Evolutionary conservation across 2,113 vertebrate species (phyloP), one percentile per base, ranked within the genome.

Genomic region (Leucoraja erinaceus): DNA sequence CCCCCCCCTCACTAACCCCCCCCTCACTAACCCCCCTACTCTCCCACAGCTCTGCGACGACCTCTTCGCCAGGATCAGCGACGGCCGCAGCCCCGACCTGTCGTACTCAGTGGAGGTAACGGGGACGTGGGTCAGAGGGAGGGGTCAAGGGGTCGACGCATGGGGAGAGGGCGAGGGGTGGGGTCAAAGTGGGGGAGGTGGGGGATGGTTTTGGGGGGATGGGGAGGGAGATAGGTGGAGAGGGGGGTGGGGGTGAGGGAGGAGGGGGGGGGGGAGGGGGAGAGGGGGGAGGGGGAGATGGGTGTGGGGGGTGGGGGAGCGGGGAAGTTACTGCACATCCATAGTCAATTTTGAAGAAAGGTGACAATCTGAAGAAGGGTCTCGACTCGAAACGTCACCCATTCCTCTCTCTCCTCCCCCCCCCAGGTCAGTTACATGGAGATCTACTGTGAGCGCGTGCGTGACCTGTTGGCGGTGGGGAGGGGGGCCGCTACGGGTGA

Each of bases 31-130:
- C 10, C 77, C 77, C 16, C 10, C n/a, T 47, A 33, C 18, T 11
- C 47, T 12, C 93, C 77, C 14, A 14, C 93, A 98, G 98, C 96
- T 98, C 93, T 98, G 98, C 5, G 77, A 79, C 18, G 77, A 79
- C 5, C 77, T 79, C 31, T 79, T 79, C 77, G 2, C 33, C 77
- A 79, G 77, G 18, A 79, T 79, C 31, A 6, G 6, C 4, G 10
- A 38, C 0, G 47, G 38, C 16, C 14, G 38, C 12, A 47, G 38
- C 47, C 5, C 9, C 10, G 16, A 79, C 6, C 77, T 79, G 12
- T 79, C 77, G 0, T 16, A 79, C 77, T 79, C 77, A 0, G 77
- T 79, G 77, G 77, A 79, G 77, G 33, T 47, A 47, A 4, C 0
- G 28, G 28, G 25, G 28, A 1, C 9, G 28, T 4, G 4, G 4